Conservation (phyloP, 92 coral and sea anemone genomes). For the Micromussa lordhowensis region DNA sequence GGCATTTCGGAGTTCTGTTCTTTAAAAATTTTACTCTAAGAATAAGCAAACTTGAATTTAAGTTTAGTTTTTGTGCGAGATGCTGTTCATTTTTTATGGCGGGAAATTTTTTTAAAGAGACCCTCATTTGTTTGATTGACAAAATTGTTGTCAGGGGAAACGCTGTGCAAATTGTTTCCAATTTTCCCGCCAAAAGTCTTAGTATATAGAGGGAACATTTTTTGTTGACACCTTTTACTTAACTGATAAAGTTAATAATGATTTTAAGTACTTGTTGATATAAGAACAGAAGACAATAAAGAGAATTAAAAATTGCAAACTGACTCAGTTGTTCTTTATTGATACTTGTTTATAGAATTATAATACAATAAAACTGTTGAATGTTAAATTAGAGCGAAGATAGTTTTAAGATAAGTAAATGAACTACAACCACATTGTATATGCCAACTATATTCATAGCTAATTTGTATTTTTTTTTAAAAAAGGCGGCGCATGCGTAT, state of each 20-base stretch:
- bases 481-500: slow-evolving; percentile 14
- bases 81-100: not conserved
- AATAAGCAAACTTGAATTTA: not conserved
- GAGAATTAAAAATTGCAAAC: too few relatives aligned
- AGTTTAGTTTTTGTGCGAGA: not conserved
- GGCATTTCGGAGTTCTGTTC: not conserved
- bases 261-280: not conserved
- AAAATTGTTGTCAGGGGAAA: slow-evolving; percentile 23
- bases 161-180: slow-evolving; percentile 8
- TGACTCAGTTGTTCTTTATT: too few relatives aligned
- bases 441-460: too few relatives aligned
- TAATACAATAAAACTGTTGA: too few relatives aligned
- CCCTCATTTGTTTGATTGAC: not conserved
- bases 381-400: too few relatives aligned
- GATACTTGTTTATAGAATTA: too few relatives aligned
- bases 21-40: not conserved
- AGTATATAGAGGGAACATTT: not conserved
- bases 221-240: not conserved
- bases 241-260: not conserved
- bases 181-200: slow-evolving; percentile 27
- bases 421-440: too few relatives aligned
- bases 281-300: too few relatives aligned
- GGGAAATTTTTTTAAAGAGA: not conserved
- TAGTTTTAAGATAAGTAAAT: too few relatives aligned
- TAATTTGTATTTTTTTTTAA: too few relatives aligned